Evolutionary conservation across 2,888 invertebrate genomes (phyloP), one percentile per base, ranked within the genome.

Genomic region (Apoderus coryli): DNA sequence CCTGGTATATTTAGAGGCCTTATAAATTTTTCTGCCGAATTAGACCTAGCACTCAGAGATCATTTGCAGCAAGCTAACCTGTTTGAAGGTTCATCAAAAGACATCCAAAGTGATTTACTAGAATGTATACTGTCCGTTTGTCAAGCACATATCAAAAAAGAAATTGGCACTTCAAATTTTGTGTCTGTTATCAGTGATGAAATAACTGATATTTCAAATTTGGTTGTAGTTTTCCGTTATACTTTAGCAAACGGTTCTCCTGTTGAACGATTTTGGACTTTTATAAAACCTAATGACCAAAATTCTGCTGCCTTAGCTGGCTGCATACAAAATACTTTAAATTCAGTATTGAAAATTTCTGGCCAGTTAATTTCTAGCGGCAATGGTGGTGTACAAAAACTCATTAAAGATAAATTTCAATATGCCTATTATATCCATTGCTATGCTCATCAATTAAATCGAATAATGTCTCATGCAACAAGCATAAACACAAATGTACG

Each of bases 151-250:
- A 38, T 39, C 22, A 32, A 32, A 23, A 33, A 35, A 25, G 38
- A 33, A 38, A 38, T 33, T 16, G 22, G 32, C 7, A 23, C 10
- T 9, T 23, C 40, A 6, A 10, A 33, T n/a, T 40, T 31, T 33
- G 12, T 43, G 14, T 40, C 48, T 13, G 35, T 53, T 10, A 42
- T 47, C 35, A 41, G 38, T 12, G 50, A 53, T 33, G 53, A 50
- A 34, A 47, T 44, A 13, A 47, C 46, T 3, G 50, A 54, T 37
- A 35, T 44, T 27, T 40, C 41, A 1, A 25, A 27, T 14, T 34
- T 46, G 37, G 43, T 46, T 10, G 25, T 48, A 24, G 39, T 51
- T 28, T 32, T 47, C 10, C 32, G 49, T 14, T 52, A 52, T 37
- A 37, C 38, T 29, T 6, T 34, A 25, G 10, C 14, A 22, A 31